These are phyloP conservation scores for Noctua comes DNA, from an alignment of 2,888 invertebrate species.

Conservation along the genomic window DNA sequence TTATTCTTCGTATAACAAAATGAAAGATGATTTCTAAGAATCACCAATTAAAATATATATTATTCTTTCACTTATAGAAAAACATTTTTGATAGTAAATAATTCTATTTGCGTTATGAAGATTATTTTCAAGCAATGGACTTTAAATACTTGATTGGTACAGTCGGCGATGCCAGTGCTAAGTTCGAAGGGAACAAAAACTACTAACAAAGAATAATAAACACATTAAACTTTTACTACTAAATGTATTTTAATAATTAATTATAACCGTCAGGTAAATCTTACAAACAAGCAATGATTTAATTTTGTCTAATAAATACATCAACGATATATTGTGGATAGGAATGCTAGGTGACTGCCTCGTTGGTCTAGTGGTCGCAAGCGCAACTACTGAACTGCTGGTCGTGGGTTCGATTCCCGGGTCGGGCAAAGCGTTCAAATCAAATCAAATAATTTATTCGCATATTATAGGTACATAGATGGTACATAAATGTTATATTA, in stretches of 20 bases:
- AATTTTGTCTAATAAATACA: no score
- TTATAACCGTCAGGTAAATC: neutral
- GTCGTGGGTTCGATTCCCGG: no score
- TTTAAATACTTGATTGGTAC: conserved; percentile 28
- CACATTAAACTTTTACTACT: neutral
- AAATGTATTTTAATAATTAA: neutral
- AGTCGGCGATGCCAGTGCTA: neutral
- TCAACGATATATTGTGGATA: no score
- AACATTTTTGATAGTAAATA: neutral
- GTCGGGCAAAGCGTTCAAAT: no score
- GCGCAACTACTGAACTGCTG: no score
- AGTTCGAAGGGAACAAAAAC: neutral
- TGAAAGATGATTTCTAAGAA: neutral
- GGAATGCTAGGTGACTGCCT: no score
- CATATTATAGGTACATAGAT: no score
- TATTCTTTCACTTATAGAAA: neutral
- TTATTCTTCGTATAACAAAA: neutral
- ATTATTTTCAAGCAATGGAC: neutral
- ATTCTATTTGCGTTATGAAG: neutral
- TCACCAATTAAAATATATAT: neutral
- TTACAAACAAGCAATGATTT: no score
- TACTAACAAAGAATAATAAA: neutral
- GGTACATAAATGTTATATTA: no score
- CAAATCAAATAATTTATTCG: no score
- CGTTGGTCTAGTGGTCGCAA: no score